Evolutionary conservation across 2,113 vertebrate genomes (phyloP).

Genomic region (Phaethornis superciliosus): DNA sequence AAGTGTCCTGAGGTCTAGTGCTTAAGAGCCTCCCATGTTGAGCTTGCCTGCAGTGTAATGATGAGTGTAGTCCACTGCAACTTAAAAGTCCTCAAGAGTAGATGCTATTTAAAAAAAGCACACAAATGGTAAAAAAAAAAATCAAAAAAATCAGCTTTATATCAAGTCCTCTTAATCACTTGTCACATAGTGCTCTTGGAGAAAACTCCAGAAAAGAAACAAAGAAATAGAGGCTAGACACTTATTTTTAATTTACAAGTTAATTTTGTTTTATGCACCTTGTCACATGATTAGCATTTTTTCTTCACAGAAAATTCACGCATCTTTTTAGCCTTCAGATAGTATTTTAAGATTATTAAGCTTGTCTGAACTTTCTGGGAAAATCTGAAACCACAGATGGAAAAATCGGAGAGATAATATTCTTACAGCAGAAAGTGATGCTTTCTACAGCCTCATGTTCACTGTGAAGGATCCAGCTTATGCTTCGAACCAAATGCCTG

Average conservation of each 20-base stretch:
- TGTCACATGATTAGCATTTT: not conserved
- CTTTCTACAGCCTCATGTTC: not conserved
- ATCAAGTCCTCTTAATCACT: not conserved
- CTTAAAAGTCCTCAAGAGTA: not conserved
- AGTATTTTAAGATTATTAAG: constrained; percentile 20
- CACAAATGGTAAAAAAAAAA: not conserved
- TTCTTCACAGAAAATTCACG: not conserved
- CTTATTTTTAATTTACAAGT: not conserved
- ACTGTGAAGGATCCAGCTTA: not conserved
- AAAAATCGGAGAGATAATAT: not conserved
- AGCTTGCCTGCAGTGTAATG: rapidly evolving
- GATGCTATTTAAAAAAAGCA: not conserved
- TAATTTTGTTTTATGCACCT: not conserved
- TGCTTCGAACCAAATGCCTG: not conserved
- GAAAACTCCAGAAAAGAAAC: not conserved
- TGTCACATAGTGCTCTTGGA: not conserved
- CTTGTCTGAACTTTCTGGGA: not conserved
- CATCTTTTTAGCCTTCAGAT: not conserved
- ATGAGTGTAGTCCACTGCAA: not conserved
- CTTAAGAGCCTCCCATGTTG: rapidly evolving
- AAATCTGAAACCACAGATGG: constrained; percentile 12
- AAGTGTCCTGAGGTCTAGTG: not conserved
- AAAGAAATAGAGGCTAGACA: not conserved
- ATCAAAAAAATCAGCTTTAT: not conserved
- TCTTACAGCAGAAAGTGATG: not conserved